Evolutionary conservation across 2,797 vertebrate species (phyloP), one percentile per base, ranked within the genome.

Genomic region (Aeoliscus strigatus): DNA sequence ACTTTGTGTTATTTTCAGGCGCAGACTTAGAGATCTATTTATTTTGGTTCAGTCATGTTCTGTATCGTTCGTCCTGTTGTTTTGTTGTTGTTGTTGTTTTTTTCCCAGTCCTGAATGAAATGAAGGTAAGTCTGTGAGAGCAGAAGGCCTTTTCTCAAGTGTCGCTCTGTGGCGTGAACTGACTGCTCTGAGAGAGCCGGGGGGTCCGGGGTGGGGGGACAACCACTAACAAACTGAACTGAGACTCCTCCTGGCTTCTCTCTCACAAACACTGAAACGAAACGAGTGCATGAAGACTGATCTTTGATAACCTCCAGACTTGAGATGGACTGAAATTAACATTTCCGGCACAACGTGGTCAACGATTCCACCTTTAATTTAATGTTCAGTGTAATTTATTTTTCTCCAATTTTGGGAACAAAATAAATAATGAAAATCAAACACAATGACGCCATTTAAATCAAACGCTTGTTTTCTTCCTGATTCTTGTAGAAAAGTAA

Each of bases 381-480:
- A 87, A 86, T 76, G 66, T 82, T 67, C 70, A 75, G 63, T 85
- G 63, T 85, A 81, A 85, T 86, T 82, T 82, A 77, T 83, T 89
- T 79, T 83, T 75, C 80, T 61, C 66, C 62, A 60, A 35, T 70
- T 66, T 70, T 61, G 72, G 81, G 84, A 75, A 86, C 81, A 67
- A 79, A 81, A 81, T 77, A 76, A 83, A 81, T 64, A 62, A 70
- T 57, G 85, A 82, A 81, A 71, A 77, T 77, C 51, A 54, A 60
- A 49, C 37, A 37, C 25, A 6, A 51, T 16, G 54, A 75, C 69
- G 75, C 73, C 75, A 80, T 80, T 76, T 62, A 56, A 84, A 85
- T 81, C 77, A 74, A 78, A 83, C 48, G 55, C 40, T 75, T 77
- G 43, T 63, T 42, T 53, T 37, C 49, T 24, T 47, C 31, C 44